A percentile compares a stretch with the other conserved stretches of the same genome.
phyloP scores from a whole-genome alignment of 2,797 vertebrate species.

The Tragelaphus eurycerus region DNA sequence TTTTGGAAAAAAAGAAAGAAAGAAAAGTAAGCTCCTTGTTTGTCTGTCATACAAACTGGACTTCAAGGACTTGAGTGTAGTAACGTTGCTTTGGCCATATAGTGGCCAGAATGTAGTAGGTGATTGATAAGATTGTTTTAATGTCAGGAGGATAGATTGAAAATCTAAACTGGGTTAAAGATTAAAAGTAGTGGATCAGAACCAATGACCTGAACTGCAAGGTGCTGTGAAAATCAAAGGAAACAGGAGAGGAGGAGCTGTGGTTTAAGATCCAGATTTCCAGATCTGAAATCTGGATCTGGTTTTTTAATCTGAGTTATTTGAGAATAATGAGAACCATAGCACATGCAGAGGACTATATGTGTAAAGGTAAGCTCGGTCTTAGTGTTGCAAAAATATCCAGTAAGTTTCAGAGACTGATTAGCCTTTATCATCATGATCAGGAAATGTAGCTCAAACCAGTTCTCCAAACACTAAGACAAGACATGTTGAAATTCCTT shows the following conservation, averaged over 20 bases:
- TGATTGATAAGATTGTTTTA: background rate
- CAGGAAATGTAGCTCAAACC: background rate
- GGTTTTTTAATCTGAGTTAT: background rate
- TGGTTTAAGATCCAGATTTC: background rate
- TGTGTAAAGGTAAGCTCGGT: background rate
- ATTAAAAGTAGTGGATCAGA: background rate
- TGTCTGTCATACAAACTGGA: background rate
- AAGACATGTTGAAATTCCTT: background rate
- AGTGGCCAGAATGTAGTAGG: background rate
- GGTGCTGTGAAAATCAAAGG: background rate
- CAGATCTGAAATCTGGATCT: background rate
- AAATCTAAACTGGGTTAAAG: background rate
- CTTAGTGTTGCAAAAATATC: background rate
- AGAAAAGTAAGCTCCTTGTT: background rate
- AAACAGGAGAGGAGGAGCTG: background rate
- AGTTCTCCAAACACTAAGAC: background rate
- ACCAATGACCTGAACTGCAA: background rate
- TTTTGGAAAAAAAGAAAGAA: background rate
- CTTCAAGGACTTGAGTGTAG: background rate
- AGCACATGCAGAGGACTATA: background rate
- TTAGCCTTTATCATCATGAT: background rate
- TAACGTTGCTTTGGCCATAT: background rate
- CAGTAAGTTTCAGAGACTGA: background rate
- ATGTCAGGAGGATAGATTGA: background rate
- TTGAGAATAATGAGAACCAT: background rate